phyloP scores from a whole-genome alignment of 2,888 invertebrate genomes.

The Seira sanloemensis region DNA sequence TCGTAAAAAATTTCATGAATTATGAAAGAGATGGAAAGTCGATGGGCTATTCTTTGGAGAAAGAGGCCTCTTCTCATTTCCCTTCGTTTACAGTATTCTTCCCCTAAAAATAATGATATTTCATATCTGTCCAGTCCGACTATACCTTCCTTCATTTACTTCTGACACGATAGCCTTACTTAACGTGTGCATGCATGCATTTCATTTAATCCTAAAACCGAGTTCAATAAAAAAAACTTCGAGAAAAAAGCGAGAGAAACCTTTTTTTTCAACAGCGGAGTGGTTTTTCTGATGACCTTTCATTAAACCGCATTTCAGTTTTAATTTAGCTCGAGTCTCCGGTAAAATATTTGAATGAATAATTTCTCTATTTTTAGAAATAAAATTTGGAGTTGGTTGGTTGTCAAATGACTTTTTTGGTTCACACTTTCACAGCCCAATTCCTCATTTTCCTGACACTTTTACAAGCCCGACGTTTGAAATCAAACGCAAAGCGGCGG shows the following conservation, averaged over 20 bases:
- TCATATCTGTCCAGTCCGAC: background rate
- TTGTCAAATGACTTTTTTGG: no score
- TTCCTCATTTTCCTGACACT: no score
- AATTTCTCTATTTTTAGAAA: no score
- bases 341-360: no score
- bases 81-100: background rate
- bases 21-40: slow-evolving; percentile 20
- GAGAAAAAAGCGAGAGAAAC: background rate
- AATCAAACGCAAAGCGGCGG: no score
- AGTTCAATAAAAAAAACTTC: background rate
- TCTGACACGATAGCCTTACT: background rate
- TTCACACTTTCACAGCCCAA: no score
- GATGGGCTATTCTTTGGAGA: background rate
- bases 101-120: background rate
- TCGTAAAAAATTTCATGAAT: slow-evolving; percentile 9
- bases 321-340: no score
- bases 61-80: background rate
- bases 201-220: background rate
- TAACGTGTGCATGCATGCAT: background rate
- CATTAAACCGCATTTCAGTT: background rate
- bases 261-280: no score
- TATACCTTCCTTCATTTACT: background rate
- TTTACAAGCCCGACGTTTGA: no score
- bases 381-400: no score
- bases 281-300: background rate